A percentile compares a stretch with the other conserved stretches of the same genome.
These are phyloP conservation scores for Mythimna ferrago DNA, from an alignment of 2,888 invertebrate genomes.

Conservation along the genomic window DNA sequence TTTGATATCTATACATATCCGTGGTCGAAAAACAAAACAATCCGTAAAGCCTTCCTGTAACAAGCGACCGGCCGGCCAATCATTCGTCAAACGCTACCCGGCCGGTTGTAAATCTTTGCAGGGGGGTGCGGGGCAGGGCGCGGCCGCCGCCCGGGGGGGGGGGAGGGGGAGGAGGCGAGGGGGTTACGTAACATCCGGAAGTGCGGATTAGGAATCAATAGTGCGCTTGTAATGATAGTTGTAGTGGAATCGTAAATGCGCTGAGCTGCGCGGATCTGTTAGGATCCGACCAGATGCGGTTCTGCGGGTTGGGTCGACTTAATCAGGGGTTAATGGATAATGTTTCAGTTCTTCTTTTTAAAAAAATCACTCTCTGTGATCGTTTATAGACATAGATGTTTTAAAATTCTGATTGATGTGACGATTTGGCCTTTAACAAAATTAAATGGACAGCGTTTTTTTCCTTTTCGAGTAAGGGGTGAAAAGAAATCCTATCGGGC, in stretches of 20 bases:
- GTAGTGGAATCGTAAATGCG: conserved; percentile 87
- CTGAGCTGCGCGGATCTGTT: conserved; percentile 78
- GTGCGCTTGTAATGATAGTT: conserved; percentile 90
- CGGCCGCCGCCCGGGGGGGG: conserved; percentile 63
- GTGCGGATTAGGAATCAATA: conserved; percentile 91
- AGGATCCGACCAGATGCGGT: conserved; percentile 38
- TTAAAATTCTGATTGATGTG: not conserved
- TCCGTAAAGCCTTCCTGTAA: conserved; percentile 78
- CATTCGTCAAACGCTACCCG: conserved; percentile 87
- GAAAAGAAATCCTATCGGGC: conserved; percentile 34
- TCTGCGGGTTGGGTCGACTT: conserved; percentile 25
- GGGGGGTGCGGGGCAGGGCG: conserved; percentile 64
- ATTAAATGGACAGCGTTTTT: conserved; percentile 18
- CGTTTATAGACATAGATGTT: no score
- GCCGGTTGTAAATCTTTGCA: conserved; percentile 86
- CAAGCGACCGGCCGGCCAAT: conserved; percentile 83
- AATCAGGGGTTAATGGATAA: conserved; percentile 4
- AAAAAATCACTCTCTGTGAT: not conserved
- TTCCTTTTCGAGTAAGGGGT: conserved; percentile 11
- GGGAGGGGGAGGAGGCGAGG: conserved; percentile 49
- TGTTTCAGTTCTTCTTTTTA: not conserved
- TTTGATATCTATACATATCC: conserved; percentile 65
- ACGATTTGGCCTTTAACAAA: conserved; percentile 1
- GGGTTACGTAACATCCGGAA: conserved; percentile 90
- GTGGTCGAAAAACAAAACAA: conserved; percentile 78